phyloP scores from a whole-genome alignment of 2,797 vertebrate genomes.

The Lacerta bilineata region DNA sequence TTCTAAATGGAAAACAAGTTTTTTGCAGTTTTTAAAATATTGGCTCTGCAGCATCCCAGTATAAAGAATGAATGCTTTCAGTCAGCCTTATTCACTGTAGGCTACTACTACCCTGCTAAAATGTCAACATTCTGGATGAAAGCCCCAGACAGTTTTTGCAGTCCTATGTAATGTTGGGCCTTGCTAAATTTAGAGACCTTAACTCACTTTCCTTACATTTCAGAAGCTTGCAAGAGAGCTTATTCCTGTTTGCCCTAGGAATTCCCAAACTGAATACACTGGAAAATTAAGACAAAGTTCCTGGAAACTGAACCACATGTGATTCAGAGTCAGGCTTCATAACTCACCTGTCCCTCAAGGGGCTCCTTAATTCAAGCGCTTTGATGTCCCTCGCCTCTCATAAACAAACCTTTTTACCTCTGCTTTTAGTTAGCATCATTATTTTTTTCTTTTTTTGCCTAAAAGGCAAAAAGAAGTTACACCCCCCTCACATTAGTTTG shows the following conservation, averaged over 20 bases:
- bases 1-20: background rate
- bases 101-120: background rate
- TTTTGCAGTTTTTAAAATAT: background rate
- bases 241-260: conserved; percentile 63
- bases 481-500: conserved; percentile 34
- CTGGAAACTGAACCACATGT: conserved; percentile 70
- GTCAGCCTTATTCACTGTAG: background rate
- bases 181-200: background rate
- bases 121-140: background rate
- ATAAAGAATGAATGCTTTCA: background rate
- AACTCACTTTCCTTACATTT: background rate
- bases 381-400: conserved; percentile 78
- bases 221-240: background rate
- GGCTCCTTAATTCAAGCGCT: conserved; percentile 74
- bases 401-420: conserved; percentile 59
- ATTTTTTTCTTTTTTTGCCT: conserved; percentile 61
- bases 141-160: background rate
- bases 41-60: background rate
- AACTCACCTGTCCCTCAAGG: conserved; percentile 77
- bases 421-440: conserved; percentile 39
- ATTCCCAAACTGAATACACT: conserved; percentile 76
- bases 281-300: conserved; percentile 76
- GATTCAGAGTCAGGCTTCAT: conserved; percentile 77
- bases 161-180: background rate
- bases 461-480: conserved; percentile 36